Conservation (phyloP, 2,797 vertebrate genomes). For the Melopsittacus undulatus region DNA sequence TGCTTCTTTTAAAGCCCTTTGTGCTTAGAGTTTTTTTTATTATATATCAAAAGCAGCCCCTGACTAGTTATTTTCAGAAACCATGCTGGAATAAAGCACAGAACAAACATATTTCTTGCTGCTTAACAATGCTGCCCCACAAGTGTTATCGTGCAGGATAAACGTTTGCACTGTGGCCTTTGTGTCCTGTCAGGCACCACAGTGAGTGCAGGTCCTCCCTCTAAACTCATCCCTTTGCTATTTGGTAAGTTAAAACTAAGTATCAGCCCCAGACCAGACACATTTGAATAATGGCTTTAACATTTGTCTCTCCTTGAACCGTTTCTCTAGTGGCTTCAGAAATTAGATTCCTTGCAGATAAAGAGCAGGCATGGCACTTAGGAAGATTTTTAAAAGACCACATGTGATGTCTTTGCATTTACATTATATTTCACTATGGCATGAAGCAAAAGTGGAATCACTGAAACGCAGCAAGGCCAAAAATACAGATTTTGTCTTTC, state of each 20-base stretch:
- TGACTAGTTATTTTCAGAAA: background rate
- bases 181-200: rapidly evolving
- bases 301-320: background rate
- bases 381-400: background rate
- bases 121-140: background rate
- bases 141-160: background rate
- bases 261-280: background rate
- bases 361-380: background rate
- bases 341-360: background rate
- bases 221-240: background rate
- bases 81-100: background rate
- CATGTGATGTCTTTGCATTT: background rate
- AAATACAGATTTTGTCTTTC: background rate
- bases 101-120: background rate
- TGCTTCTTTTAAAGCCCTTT: constrained; percentile 20
- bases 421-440: background rate
- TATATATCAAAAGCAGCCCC: background rate
- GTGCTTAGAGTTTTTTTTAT: background rate
- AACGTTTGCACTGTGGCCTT: background rate
- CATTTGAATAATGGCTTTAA: background rate
- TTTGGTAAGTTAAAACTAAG: background rate
- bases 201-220: background rate
- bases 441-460: background rate
- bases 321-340: background rate
- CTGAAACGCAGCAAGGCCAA: background rate